Conservation (phyloP, 2,888 invertebrate genomes). For the Erebia aethiops region DNA sequence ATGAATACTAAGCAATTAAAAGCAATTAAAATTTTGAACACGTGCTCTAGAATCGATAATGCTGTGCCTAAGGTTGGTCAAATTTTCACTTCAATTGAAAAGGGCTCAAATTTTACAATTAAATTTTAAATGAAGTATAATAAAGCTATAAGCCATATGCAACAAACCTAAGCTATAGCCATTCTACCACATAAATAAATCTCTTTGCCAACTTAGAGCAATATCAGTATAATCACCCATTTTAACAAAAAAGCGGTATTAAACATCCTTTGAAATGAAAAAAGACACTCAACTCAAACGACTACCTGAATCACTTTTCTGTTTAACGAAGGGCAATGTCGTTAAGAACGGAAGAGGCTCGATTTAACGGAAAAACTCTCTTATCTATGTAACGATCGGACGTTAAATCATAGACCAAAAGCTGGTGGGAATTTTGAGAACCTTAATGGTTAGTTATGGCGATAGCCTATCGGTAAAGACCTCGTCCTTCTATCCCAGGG, state of each 20-base stretch:
- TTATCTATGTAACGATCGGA: slow-evolving; percentile 72
- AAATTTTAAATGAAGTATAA: too few relatives aligned
- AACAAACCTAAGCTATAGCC: background rate
- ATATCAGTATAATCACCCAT: slow-evolving; percentile 65
- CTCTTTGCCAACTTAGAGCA: slow-evolving; percentile 40
- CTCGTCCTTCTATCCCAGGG: too few relatives aligned
- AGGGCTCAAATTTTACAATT: too few relatives aligned
- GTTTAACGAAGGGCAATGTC: slow-evolving; percentile 49
- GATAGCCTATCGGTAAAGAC: too few relatives aligned
- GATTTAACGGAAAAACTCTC: slow-evolving; percentile 75
- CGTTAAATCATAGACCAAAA: slow-evolving; percentile 54
- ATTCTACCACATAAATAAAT: background rate
- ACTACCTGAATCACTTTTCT: slow-evolving; percentile 71
- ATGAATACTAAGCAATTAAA: too few relatives aligned
- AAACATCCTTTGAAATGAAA: slow-evolving; percentile 69
- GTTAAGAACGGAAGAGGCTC: slow-evolving; percentile 55
- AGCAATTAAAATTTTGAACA: too few relatives aligned
- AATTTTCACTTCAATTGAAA: too few relatives aligned
- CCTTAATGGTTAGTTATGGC: too few relatives aligned
- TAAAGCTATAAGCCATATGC: too few relatives aligned
- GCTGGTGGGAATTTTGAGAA: background rate
- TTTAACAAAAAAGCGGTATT: slow-evolving; percentile 47
- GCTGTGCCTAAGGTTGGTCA: too few relatives aligned
- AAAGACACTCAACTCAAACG: slow-evolving; percentile 68
- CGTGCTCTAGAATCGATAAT: too few relatives aligned